Base-by-base conservation (phyloP, 2,888 invertebrate genomes). In the Yponomeuta cagnagella region DNA sequence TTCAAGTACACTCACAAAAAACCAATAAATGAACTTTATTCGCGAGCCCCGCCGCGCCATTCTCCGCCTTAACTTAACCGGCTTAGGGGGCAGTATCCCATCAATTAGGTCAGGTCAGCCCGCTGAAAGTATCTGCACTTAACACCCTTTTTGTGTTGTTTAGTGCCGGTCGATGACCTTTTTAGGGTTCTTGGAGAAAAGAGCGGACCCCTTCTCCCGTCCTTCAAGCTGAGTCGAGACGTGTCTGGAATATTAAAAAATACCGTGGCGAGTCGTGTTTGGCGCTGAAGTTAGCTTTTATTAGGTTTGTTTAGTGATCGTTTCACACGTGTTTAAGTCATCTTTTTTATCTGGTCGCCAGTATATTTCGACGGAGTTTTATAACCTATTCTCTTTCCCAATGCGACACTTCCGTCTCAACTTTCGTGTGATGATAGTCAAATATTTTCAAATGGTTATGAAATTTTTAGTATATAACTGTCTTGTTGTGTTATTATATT, bases 91-190 rank as follows among this genome's bases (percentile, higher is more conserved):
- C 15, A 58, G 15, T 15, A 58, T 58, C 52, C 52, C 15, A 58
- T 58, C 52, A 58, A 58, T 58, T 58, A 58, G 52, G 52, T 58
- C 52, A 58, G 52, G 52, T 58, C 52, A 58, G 52, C 52, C 52
- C 15, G 52, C 52, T 58, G 52, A 58, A 58, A 58, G 52, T 58
- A 58, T 58, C 52, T 58, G 10, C 52, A 58, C 52, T 58, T 58
- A 58, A 58, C 52, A 58, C 52, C 52, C 52, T 58, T 58, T 58
- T 58, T 58, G 52, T 15, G 52, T 58, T 58, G 52, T 58, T 58
- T 58, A 58, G 52, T 58, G 52, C 52, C 15, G 52, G 52, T 15
- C 52, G 52, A 58, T 58, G 52, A 58, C 52, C 52, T 58, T 12
- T 58, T 58, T 58, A 58, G 52, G 52, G 52, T 58, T 58, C 52